Base-by-base conservation (phyloP, 2,888 invertebrate species). In the Cheilosia vulpina region DNA sequence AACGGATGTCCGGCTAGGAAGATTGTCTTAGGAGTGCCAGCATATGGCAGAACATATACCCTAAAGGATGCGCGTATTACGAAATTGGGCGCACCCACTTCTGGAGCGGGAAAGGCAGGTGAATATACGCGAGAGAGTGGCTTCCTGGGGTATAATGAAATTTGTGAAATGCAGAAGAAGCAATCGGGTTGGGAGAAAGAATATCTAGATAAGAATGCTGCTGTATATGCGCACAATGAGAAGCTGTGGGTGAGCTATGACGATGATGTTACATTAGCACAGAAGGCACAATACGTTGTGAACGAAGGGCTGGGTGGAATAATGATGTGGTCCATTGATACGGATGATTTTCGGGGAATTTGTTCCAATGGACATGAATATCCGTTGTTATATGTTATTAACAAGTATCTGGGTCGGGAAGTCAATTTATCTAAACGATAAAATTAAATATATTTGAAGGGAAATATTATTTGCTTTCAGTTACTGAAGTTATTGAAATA, bases 241-340 rank as follows among this genome's bases (percentile, higher is more conserved):
- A 88, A 90, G 31, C 88, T 90, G 41, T 93, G 93, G 93, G 89
- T 93, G 45, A 91, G 92, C 24, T 93, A 92, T 87, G 93, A 93
- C 75, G 90, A 91, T 83, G 87, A 87, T 0, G 87, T 88, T 15
- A 92, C 92, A 19, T 87, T 93, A 15, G 77, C 73, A 43, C 78
- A 87, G 17, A 93, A 93, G 89, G 88, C 90, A 1, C 66, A 90
- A 45, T 93, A 90, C 81, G 93, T 91, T 0, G 52, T 91, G 31
- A 87, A 90, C 0, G 83, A 90, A 50, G 89, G 90, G 0, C 88
- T 94, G n/a, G 93, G 92, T 15, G 94, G 94, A 1, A 90, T 92
- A 9, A 93, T 94, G 93, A 88, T 93, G 24, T 94, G 93, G 93
- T 92, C 93, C 0, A 88, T 94, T 41, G 93, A 94, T 87, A 93